Base-by-base conservation (phyloP, 1,140 invertebrate genomes). In the Papilio dardanus region DNA sequence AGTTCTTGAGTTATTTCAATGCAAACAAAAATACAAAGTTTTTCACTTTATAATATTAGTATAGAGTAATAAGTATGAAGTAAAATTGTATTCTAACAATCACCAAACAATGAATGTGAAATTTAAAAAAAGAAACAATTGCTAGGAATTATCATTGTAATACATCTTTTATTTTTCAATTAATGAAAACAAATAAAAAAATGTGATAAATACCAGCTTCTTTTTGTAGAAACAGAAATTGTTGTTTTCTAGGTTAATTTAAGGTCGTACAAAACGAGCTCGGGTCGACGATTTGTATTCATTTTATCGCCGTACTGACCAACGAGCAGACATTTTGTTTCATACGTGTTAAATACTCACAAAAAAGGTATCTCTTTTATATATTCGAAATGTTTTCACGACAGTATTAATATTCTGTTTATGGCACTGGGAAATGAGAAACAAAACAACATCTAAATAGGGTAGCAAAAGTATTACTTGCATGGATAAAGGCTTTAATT, bases 241-340 rank as follows among this genome's bases (percentile, higher is more conserved):
- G 24, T 62, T 77, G 74, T 71, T 54, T 62, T 62, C 54, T 62
- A 28, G 58, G 76, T 76, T 81, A 81, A 77, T 81, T 76, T 76
- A 75, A 77, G 42, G 66, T 58, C 30, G 54, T 16, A 68, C 74
- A 74, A 76, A 74, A 58, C 58, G 65, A 74, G 65, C 74, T 46
- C 71, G 81, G 75, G 74, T 76, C 78, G 69, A 75, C 75, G 68
- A 80, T 82, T 80, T 82, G 80, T 78, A 80, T 79, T 80, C 77
- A 79, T 80, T 78, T 80, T 77, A 74, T 75, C 69, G 66, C 74
- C 71, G 42, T 19, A 58, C 74, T 37, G 74, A 40, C 77, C 78
- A 62, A 31, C 42, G 65, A 24, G 68, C 40, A 75, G 62, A 71
- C 46, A 69, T 76, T 67, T 50, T 66, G 21, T 62, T 54, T 62